These are phyloP conservation scores for Diplogasteroides magnus DNA, from an alignment of 1,140 invertebrate genomes.

Conservation along the genomic window DNA sequence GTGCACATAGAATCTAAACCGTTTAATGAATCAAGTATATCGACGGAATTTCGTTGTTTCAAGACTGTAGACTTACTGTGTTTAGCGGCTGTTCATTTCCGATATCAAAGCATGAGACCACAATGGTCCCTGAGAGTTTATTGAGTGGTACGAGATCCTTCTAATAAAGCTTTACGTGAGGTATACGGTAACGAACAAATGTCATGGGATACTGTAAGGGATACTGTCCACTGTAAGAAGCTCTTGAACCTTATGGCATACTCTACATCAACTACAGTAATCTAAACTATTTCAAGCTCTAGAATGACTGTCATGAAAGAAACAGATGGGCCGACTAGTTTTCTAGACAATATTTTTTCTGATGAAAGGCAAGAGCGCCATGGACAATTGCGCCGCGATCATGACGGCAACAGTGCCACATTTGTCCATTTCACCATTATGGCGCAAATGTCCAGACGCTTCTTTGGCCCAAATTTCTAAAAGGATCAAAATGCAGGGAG, in stretches of 20 bases:
- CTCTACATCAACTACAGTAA: neutral
- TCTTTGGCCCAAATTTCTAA: constrained; percentile 10
- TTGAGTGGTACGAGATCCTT: neutral
- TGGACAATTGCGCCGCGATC: too few relatives aligned
- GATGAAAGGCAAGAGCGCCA: too few relatives aligned
- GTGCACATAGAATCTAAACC: too few relatives aligned
- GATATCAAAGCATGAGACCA: neutral
- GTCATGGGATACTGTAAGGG: neutral
- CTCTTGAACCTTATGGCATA: neutral
- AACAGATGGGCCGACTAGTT: constrained; percentile 2
- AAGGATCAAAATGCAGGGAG: neutral
- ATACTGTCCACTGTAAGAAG: neutral
- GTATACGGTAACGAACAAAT: neutral
- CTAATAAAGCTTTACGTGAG: neutral
- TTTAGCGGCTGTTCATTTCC: neutral
- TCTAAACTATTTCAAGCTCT: neutral
- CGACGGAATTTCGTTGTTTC: neutral
- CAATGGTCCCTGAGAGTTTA: neutral
- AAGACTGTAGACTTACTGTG: constrained; percentile 16
- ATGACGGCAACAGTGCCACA: too few relatives aligned
- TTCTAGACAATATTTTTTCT: constrained; percentile 12
- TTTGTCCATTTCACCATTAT: neutral
- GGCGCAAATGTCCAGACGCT: neutral
- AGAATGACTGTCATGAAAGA: constrained; percentile 9
- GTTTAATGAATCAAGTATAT: too few relatives aligned